These are phyloP conservation scores for Platerodrilus igneus DNA, from an alignment of 2,888 invertebrate species.

Conservation along the genomic window DNA sequence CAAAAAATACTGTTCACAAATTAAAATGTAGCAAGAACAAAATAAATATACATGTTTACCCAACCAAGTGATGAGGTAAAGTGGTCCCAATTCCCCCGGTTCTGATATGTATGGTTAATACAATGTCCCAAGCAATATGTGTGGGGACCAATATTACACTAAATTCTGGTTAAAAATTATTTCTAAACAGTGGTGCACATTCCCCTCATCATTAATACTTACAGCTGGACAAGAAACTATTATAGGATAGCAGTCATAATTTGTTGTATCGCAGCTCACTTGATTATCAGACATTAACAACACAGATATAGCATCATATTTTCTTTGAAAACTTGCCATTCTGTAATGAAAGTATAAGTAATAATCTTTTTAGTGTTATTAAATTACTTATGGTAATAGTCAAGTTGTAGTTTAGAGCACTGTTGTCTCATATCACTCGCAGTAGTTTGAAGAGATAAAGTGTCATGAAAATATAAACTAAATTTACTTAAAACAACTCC, in stretches of 20 bases:
- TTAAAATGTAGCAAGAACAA: too few species aligned
- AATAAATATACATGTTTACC: too few species aligned
- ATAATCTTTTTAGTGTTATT: constrained; percentile 14
- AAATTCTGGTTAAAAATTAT: too few species aligned
- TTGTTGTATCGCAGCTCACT: constrained; percentile 55
- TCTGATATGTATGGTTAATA: too few species aligned
- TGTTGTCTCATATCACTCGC: constrained; percentile 60
- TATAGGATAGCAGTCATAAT: constrained; percentile 53
- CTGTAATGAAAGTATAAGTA: constrained; percentile 44
- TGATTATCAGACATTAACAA: constrained; percentile 60
- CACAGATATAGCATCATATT: constrained; percentile 58
- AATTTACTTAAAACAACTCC: constrained; percentile 63
- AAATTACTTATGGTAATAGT: constrained; percentile 57
- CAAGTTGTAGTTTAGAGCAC: constrained; percentile 56
- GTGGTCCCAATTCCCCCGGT: too few species aligned
- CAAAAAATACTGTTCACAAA: too few species aligned
- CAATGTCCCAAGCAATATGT: too few species aligned
- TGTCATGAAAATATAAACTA: constrained; percentile 65
- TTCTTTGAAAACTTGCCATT: constrained; percentile 61
- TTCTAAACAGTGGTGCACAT: too few species aligned
- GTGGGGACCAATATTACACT: too few species aligned
- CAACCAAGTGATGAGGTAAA: too few species aligned
- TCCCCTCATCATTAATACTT: too few species aligned
- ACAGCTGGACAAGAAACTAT: constrained; percentile 61
- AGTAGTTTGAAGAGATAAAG: constrained; percentile 59